Base-by-base conservation (phyloP, 2,113 vertebrate species). In the Trochalopteron elliotii region DNA sequence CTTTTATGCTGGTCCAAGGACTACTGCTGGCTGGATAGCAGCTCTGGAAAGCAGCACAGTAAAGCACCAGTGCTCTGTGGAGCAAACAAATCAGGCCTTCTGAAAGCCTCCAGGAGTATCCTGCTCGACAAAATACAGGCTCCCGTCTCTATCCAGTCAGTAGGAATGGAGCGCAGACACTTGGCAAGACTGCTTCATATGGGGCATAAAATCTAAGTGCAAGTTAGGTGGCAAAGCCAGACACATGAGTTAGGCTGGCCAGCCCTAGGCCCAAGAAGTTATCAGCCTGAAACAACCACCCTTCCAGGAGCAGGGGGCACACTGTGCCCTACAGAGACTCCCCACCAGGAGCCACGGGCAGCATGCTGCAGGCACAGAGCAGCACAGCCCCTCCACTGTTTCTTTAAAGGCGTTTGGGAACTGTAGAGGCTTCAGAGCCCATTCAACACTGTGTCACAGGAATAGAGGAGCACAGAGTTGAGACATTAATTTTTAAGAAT, bases 251-350 rank as follows among this genome's bases (percentile, higher is more conserved):
- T 39, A 50, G 31, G 13, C 25, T 12, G 1, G 44, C 8, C 52
- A 67, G 40, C 12, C 44, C n/a, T 13, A 18, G 47, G 33, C 17
- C 27, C 37, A 17, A 7, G 64, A 35, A 39, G 9, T 4, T 0
- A 33, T 15, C 2, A 13, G 20, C 8, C 7, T 31, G 25, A 20
- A 17, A 15, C 1, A 12, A 1, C 18, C 30, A 13, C 7, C 37
- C 7, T 21, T 27, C 15, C 20, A 8, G 7, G 5, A n/a, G 5
- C 0, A 0, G 1, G 13, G 23, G n/a, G 19, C 27, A 47, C 45
- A 12, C 45, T 11, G 45, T 22, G 45, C 21, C 21, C 21, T 21
- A 20, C 45, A 21, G 45, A 45, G 20, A 20, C 45, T 21, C 45
- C 10, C 45, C 20, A 20, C 45, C 21, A 21, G 20, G 20, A 20